Conservation (phyloP, 2,113 vertebrate genomes). For the Podiceps cristatus region DNA sequence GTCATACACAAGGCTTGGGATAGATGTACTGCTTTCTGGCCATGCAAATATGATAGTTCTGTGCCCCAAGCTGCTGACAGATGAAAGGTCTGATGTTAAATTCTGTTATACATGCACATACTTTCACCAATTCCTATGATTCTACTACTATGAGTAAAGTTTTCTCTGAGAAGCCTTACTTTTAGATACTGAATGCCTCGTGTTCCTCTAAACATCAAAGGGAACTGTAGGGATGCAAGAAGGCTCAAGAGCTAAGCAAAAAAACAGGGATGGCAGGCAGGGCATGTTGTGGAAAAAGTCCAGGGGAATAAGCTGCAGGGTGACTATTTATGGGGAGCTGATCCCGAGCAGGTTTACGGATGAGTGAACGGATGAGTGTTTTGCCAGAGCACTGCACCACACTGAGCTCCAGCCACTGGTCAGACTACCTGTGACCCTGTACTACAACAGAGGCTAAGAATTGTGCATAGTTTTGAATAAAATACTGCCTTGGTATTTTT, state of each 20-base stretch:
- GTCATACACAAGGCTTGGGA: accelerated
- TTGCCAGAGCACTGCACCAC: background rate
- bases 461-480: background rate
- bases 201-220: background rate
- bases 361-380: accelerated
- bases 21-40: background rate
- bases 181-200: no score
- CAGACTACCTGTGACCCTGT: no score
- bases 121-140: background rate
- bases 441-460: background rate
- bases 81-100: background rate
- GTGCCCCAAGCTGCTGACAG: background rate
- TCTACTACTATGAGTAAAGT: background rate
- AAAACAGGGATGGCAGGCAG: accelerated
- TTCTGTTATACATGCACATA: background rate
- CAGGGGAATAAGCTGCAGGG: background rate
- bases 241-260: background rate
- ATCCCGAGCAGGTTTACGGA: background rate
- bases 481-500: background rate
- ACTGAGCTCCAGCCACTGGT: accelerated
- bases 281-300: background rate
- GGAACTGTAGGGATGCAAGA: background rate
- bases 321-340: background rate
- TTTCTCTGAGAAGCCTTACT: background rate
- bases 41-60: background rate